Percentiles rank a stretch among this genome's conserved stretches.
Evolutionary conservation across 2,888 invertebrate species (phyloP).

Genomic region (Fissipunctia ypsillon): DNA sequence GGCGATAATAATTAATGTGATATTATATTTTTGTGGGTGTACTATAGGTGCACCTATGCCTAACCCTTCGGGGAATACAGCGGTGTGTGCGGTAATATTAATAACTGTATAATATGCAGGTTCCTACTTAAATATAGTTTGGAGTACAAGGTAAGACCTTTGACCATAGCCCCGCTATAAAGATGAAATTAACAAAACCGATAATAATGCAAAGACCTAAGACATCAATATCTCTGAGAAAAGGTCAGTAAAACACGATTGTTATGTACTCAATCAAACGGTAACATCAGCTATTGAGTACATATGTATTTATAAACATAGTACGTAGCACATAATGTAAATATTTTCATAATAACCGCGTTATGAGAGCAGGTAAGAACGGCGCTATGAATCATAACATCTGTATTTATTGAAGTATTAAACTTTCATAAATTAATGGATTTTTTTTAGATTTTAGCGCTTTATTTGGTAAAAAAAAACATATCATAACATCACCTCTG

Average conservation of each 20-base stretch:
- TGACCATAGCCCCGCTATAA: no score
- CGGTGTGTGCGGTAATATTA: no score
- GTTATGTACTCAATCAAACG: background rate
- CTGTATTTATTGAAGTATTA: constrained; percentile 12
- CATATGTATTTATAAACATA: constrained; percentile 21
- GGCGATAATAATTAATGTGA: no score
- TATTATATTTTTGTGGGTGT: no score
- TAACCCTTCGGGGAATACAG: no score
- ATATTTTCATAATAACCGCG: constrained; percentile 42
- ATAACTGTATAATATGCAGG: no score
- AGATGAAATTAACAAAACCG: background rate
- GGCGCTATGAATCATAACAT: constrained; percentile 1
- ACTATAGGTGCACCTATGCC: no score
- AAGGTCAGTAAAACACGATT: constrained; percentile 6
- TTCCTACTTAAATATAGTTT: no score
- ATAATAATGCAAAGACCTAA: background rate
- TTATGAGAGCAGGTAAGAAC: constrained; percentile 10
- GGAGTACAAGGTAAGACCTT: no score
- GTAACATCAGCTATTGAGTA: background rate
- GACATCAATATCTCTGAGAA: background rate
- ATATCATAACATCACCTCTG: no score
- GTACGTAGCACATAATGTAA: constrained; percentile 11
- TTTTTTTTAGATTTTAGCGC: background rate
- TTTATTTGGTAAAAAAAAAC: background rate
- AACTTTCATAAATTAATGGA: background rate